Conservation (phyloP, 2,888 invertebrate genomes). For the Caenorhabditis becei region DNA sequence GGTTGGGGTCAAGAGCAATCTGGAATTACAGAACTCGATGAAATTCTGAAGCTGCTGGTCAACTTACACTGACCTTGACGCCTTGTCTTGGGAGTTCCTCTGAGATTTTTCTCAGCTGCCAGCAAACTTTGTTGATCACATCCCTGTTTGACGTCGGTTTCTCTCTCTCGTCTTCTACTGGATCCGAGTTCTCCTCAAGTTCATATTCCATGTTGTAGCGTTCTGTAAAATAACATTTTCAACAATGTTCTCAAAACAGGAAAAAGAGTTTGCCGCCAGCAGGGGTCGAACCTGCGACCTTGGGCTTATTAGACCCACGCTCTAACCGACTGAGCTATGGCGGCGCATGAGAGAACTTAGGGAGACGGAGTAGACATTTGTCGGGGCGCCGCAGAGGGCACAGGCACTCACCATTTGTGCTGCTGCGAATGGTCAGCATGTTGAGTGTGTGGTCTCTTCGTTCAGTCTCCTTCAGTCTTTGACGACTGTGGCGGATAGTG, state of each 20-base stretch:
- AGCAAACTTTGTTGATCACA: constrained; percentile 67
- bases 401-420: constrained; percentile 43
- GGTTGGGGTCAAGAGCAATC: constrained; percentile 53
- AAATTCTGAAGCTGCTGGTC: not conserved
- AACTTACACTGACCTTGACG: constrained; percentile 47
- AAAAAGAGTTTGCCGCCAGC: constrained; percentile 79
- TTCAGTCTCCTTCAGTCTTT: constrained; percentile 79
- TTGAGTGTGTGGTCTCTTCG: constrained; percentile 78
- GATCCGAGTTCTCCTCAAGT: constrained; percentile 74
- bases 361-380: not conserved
- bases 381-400: not conserved
- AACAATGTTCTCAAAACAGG: not conserved
- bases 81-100: constrained; percentile 65
- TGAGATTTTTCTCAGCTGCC: constrained; percentile 66
- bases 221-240: constrained; percentile 27
- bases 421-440: constrained; percentile 60
- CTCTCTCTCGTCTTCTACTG: constrained; percentile 63
- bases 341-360: constrained; percentile 59
- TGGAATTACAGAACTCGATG: constrained; percentile 12
- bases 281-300: constrained; percentile 82
- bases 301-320: constrained; percentile 82
- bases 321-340: constrained; percentile 82
- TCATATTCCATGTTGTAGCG: constrained; percentile 64
- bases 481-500: constrained; percentile 78
- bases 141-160: constrained; percentile 36